phyloP scores from a whole-genome alignment of 2,888 invertebrate genomes.

The Alentia gelatinosa region DNA sequence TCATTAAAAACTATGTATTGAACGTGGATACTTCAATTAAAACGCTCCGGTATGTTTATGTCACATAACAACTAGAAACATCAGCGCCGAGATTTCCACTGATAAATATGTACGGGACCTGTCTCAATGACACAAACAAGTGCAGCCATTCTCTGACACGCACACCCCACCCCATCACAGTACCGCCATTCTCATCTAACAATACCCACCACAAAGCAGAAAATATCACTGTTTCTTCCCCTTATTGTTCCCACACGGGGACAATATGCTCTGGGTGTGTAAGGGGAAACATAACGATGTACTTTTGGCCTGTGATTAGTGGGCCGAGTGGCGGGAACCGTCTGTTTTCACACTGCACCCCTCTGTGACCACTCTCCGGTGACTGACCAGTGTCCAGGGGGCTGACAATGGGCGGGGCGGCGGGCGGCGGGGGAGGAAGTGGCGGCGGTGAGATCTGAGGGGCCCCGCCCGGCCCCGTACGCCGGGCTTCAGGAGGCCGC shows the following conservation, averaged over 20 bases:
- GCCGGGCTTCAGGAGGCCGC: too few relatives aligned
- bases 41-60: too few relatives aligned
- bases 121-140: too few relatives aligned
- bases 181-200: too few relatives aligned
- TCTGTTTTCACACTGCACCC: background rate
- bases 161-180: too few relatives aligned
- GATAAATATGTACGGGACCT: too few relatives aligned
- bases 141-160: too few relatives aligned
- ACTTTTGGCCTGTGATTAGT: constrained; percentile 12
- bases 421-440: background rate
- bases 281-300: background rate
- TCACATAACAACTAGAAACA: too few relatives aligned
- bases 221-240: background rate
- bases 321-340: background rate
- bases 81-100: too few relatives aligned
- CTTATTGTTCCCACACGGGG: background rate
- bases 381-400: background rate
- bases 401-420: background rate
- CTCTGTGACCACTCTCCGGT: background rate
- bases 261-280: background rate
- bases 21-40: too few relatives aligned
- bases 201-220: too few relatives aligned
- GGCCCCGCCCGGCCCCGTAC: background rate
- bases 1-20: too few relatives aligned
- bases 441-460: background rate